Percentiles rank a stretch among this genome's conserved stretches.
Evolutionary conservation across 2,888 invertebrate genomes (phyloP).

Genomic region (Dasysyrphus albostriatus): DNA sequence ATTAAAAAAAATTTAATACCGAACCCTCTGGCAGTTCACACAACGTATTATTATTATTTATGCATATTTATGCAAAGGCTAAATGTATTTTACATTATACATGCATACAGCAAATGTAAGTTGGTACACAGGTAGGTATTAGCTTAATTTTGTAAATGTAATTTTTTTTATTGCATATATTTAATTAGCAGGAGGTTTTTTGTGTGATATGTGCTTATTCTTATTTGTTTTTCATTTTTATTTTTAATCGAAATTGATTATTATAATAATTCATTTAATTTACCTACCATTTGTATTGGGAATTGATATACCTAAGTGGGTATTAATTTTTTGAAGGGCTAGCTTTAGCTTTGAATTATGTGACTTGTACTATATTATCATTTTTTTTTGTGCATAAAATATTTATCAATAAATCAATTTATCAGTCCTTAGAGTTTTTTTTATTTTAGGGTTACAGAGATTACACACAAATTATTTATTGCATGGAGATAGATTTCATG

Average conservation of each 20-base stretch:
- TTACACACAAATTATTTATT: background rate
- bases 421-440: background rate
- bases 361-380: background rate
- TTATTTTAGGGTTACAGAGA: background rate
- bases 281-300: background rate
- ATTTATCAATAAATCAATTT: background rate
- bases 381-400: background rate
- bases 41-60: background rate
- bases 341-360: background rate
- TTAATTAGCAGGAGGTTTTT: background rate
- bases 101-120: no score
- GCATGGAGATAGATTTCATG: background rate
- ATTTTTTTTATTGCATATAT: background rate
- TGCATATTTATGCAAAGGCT: background rate
- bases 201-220: background rate
- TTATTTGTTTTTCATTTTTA: background rate
- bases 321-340: background rate
- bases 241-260: background rate
- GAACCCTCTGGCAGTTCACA: background rate
- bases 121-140: no score
- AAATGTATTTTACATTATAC: no score
- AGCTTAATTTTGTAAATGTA: slow-evolving; percentile 2
- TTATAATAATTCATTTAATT: background rate
- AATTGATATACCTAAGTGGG: no score
- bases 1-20: background rate